Conservation (phyloP, 2,113 vertebrate species). For the Daboia siamensis region DNA sequence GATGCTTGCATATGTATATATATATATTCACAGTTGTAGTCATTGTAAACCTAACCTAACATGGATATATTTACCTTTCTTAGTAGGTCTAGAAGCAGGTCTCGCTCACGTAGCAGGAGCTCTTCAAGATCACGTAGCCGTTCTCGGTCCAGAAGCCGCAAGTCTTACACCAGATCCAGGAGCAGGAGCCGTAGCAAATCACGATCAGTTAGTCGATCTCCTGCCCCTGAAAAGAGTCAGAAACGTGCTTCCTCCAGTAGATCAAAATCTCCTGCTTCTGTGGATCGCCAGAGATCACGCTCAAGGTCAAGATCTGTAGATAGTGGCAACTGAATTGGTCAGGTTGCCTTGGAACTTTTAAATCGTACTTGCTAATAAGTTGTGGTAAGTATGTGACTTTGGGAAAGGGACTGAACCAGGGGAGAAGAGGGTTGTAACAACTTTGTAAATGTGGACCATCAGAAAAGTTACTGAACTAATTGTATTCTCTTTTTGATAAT, state of each 20-base stretch:
- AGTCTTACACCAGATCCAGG: slow-evolving; percentile 82
- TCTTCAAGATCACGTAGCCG: slow-evolving; percentile 85
- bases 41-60: rapidly evolving
- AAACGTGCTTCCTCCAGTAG: slow-evolving; percentile 79
- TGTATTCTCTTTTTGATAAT: slow-evolving; percentile 83
- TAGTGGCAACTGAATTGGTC: slow-evolving; percentile 85
- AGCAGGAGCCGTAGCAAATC: slow-evolving; percentile 82
- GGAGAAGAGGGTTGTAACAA: slow-evolving; percentile 45
- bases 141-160: slow-evolving; percentile 81
- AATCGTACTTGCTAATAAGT: slow-evolving; percentile 77
- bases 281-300: slow-evolving; percentile 78
- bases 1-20: rapidly evolving
- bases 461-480: slow-evolving; percentile 72
- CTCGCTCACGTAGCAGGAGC: slow-evolving; percentile 85
- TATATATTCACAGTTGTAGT: neutral
- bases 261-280: slow-evolving; percentile 77
- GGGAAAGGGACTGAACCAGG: slow-evolving; percentile 60
- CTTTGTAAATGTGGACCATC: slow-evolving; percentile 79
- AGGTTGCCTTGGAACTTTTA: slow-evolving; percentile 64
- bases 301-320: slow-evolving; percentile 84
- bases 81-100: slow-evolving; percentile 87
- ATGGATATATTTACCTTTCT: rapidly evolving
- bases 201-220: slow-evolving; percentile 79
- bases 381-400: slow-evolving; percentile 78
- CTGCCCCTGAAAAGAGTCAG: slow-evolving; percentile 78